Evolutionary conservation across 53 echinoderm and acorn worm species (phyloP).

Genomic region (Arbacia lixula): DNA sequence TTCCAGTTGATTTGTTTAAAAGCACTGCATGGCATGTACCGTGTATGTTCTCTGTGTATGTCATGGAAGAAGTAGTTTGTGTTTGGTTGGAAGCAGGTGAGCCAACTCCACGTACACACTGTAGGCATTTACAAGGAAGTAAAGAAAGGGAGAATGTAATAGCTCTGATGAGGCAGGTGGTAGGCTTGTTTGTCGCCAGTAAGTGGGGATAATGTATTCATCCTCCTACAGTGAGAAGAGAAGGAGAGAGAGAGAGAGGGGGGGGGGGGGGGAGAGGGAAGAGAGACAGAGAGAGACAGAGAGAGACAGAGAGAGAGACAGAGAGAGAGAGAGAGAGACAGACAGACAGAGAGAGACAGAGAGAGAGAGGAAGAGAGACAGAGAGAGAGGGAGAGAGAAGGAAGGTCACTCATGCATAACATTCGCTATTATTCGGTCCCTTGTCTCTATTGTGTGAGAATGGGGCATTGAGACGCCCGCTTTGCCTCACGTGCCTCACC

Average conservation of each 20-base stretch:
- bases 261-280: background rate
- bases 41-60: no score
- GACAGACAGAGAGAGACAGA: background rate
- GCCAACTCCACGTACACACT: no score
- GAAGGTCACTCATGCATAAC: constrained; percentile 50
- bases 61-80: no score
- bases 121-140: no score
- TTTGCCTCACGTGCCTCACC: constrained; percentile 25
- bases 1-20: no score
- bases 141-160: no score
- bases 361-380: background rate
- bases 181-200: constrained; percentile 2
- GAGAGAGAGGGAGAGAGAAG: background rate
- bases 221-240: background rate
- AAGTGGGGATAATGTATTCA: background rate
- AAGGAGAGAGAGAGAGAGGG: background rate
- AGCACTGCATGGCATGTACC: no score
- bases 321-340: constrained; percentile 10
- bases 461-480: constrained; percentile 20
- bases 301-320: background rate
- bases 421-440: constrained; percentile 35
- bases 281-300: background rate
- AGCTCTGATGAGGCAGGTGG: constrained; percentile 22
- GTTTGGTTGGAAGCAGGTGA: no score
- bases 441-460: constrained; percentile 19